Evolutionary conservation across 2,797 vertebrate genomes (phyloP), one percentile per base, ranked within the genome.

Genomic region (Hippocampus kuda): DNA sequence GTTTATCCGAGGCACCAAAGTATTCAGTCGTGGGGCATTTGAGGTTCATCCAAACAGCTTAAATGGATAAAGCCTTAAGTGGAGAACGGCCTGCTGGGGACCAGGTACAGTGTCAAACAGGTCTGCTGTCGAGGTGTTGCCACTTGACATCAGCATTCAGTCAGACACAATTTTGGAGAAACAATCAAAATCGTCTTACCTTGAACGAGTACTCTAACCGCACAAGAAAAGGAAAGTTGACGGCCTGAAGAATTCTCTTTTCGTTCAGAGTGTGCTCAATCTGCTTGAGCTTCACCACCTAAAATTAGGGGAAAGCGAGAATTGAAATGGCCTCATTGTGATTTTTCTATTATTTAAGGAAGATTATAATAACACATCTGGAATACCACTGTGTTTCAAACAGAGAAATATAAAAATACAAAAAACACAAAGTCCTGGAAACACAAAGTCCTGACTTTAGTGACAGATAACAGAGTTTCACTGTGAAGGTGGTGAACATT

Each of bases 231-330:
- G 95, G 94, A 74, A 96, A 96, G 84, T 89, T 93, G 84, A 96
- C 93, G 0, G 94, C 94, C 83, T 96, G 94, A 68, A 97, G 92
- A 74, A 97, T 97, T 76, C 94, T 90, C 81, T 97, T 97, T 86
- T 97, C 95, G 18, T 97, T 96, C 72, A 96, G 88, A 15, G 95
- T 96, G 82, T 97, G 95, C 80, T 97, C 95, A 2, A 97, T 94
- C 87, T 96, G 95, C 84, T 97, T 97, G 87, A 96, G 92, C 83
- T 97, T 97, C 71, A 96, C 94, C 77, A 96, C 94, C 95, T 93
- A 71, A 61, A 69, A 59, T 7, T 8, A 15, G 67, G 18, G 69
- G 30, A 71, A 24, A 64, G 10, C 49, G 7, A 67, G 15, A 57
- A 42, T 15, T 12, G 13, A 12, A 51, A 46, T 65, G 13, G n/a